Percentiles rank a stretch among this genome's conserved stretches.
These are phyloP conservation scores for Cactoblastis cactorum DNA, from an alignment of 2,888 invertebrate genomes.

Conservation along the genomic window DNA sequence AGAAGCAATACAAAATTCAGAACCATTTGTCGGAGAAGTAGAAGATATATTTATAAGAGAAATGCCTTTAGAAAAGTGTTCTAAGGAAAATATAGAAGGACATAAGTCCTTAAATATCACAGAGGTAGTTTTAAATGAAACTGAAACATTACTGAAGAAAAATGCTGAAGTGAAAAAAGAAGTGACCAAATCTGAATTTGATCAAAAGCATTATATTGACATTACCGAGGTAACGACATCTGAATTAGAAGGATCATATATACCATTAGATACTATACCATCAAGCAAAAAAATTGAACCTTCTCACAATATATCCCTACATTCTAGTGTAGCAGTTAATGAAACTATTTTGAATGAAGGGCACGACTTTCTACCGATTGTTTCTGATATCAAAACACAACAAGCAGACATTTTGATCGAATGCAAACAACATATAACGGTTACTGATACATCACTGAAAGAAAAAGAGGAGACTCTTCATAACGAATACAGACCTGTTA, in stretches of 20 bases:
- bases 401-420: slow-evolving; percentile 53
- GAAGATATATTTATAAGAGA: slow-evolving; percentile 32
- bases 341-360: slow-evolving; percentile 49
- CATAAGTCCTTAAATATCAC: slow-evolving; percentile 48
- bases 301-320: slow-evolving; percentile 33
- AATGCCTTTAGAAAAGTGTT: slow-evolving; percentile 23
- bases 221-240: slow-evolving; percentile 51
- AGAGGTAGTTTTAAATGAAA: slow-evolving; percentile 48
- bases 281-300: slow-evolving; percentile 31
- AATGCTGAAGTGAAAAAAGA: slow-evolving; percentile 31
- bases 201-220: slow-evolving; percentile 60
- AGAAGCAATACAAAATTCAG: slow-evolving; percentile 45
- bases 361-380: slow-evolving; percentile 31
- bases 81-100: slow-evolving; percentile 38
- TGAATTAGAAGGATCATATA: slow-evolving; percentile 55
- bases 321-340: slow-evolving; percentile 37
- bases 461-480: slow-evolving; percentile 48
- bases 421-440: slow-evolving; percentile 46
- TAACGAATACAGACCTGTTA: slow-evolving; percentile 24
- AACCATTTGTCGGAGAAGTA: slow-evolving; percentile 47
- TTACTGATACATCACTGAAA: slow-evolving; percentile 41
- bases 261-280: slow-evolving; percentile 24
- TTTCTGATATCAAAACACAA: slow-evolving; percentile 37
- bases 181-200: slow-evolving; percentile 41
- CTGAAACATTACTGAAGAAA: slow-evolving; percentile 35